Percentiles rank a stretch among this genome's conserved stretches.
phyloP scores from a whole-genome alignment of 2,797 vertebrate genomes.

The Bradypodion ventrale region DNA sequence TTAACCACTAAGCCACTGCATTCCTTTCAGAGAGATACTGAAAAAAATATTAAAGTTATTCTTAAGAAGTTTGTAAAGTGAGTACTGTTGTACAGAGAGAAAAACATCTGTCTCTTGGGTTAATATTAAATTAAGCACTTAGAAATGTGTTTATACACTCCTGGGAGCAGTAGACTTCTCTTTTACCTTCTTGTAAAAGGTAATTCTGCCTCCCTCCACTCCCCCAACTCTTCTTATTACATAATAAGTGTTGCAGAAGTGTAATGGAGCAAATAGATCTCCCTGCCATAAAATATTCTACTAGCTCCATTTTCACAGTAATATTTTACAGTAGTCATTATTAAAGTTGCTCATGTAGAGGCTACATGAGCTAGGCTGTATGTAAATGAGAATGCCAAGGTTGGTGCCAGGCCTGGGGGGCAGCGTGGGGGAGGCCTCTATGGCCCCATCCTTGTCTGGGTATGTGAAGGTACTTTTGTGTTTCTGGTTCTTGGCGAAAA shows the following conservation, averaged over 20 bases:
- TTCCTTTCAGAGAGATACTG: neutral
- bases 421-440: no score
- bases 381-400: no score
- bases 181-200: neutral
- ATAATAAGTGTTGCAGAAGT: neutral
- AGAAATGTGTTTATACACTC: conserved; percentile 18
- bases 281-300: neutral
- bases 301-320: neutral
- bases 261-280: neutral
- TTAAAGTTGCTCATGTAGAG: neutral
- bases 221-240: neutral
- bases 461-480: no score
- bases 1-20: no score
- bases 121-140: conserved; percentile 68
- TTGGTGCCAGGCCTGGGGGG: no score
- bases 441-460: no score
- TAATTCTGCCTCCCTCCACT: neutral
- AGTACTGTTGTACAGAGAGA: conserved; percentile 48
- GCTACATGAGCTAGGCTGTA: no score
- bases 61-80: conserved; percentile 6
- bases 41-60: conserved; percentile 8
- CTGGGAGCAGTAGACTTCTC: conserved; percentile 23
- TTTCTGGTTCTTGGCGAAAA: no score
- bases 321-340: neutral
- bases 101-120: conserved; percentile 45